Base-by-base conservation (phyloP, 2,888 invertebrate genomes). In the Dryocosmus kuriphilus region DNA sequence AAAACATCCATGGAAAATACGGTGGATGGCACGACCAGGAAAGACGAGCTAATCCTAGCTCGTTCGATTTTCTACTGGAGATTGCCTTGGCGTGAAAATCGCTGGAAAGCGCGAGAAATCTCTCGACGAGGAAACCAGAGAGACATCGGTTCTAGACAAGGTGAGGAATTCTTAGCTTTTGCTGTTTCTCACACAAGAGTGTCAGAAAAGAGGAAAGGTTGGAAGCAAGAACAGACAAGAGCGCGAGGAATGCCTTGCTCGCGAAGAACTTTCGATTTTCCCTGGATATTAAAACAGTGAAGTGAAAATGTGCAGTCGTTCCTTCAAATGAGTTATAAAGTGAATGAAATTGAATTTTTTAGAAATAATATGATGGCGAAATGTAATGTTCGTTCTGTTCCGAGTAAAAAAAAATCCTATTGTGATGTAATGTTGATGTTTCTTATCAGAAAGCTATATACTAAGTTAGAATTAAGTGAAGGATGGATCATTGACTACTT, bases 171-270 rank as follows among this genome's bases (percentile, higher is more conserved):
- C 81, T 83, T 83, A 77, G 80, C 79, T 77, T 78, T 82, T 74
- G 74, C 76, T 80, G 80, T 30, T 79, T 83, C 81, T 38, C 79
- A 24, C 71, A 71, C 76, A 74, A 65, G 74, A 80, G 75, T 76
- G 78, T 65, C 78, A 74, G 75, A 80, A 80, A 79, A 71, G 74
- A 61, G 79, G 71, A 76, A 74, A 80, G 79, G 77, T 19, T 38
- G 14, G 38, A 38, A 4, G 51, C 24, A 5, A 27, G 78, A 62
- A 78, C 41, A 65, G 63, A 62, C 57, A 78, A 78, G 76, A 84
- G 80, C 83, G 84, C 85, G 80, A 87, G 85, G 88, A 90, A 90
- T 88, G 88, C 88, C 89, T 89, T 87, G 85, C 87, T 89, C 84
- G 81, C 80, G 81, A 86, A 86, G 85, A 86, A 85, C 85, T 84